Base-by-base conservation (phyloP, 2,113 vertebrate genomes). In the Patagioenas fasciata region DNA sequence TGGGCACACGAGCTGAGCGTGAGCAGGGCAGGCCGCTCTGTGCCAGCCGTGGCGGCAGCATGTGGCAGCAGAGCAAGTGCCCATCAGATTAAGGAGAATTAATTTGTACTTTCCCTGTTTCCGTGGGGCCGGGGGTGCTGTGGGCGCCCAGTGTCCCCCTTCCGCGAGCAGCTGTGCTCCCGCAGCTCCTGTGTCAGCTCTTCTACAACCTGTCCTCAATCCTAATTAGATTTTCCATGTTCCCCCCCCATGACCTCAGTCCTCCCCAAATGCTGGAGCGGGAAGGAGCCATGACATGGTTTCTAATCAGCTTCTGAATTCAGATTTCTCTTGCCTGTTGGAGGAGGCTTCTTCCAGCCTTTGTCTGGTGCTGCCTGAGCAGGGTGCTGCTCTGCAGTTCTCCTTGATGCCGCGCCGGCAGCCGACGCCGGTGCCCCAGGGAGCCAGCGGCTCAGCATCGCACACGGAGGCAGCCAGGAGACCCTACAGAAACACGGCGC, bases 281-380 rank as follows among this genome's bases (percentile, higher is more conserved):
- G 88, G 82, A 93, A 78, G 87, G 81, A 96, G 90, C 85, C 95
- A 96, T 95, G 95, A 94, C 88, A 93, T 80, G 95, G 72, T 95
- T 97, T 92, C 94, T 94, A 80, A 95, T 94, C 93, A 94, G 88
- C 85, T 58, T 17, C 92, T 81, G 89, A 81, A 93, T 95, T 84
- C 83, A 56, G 62, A 44, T 78, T 67, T 54, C 75, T 85, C 75
- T 48, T 28, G 85, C 48, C 54, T 75, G 71, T 32, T 50, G 56
- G 81, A 78, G 81, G 77, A 93, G 64, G 54, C 79, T 91, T 83
- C 38, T n/a, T 54, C 2, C 69, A 72, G 71, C 79, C 50, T 94
- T 89, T 88, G 40, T 77, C 73, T 88, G 89, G 16, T 64, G 89
- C 77, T 87, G 78, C 86, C 72, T 0, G 1, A 83, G 85, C 84